Evolutionary conservation across 2,113 vertebrate species (phyloP).

Genomic region (Micronycteris hirsuta): DNA sequence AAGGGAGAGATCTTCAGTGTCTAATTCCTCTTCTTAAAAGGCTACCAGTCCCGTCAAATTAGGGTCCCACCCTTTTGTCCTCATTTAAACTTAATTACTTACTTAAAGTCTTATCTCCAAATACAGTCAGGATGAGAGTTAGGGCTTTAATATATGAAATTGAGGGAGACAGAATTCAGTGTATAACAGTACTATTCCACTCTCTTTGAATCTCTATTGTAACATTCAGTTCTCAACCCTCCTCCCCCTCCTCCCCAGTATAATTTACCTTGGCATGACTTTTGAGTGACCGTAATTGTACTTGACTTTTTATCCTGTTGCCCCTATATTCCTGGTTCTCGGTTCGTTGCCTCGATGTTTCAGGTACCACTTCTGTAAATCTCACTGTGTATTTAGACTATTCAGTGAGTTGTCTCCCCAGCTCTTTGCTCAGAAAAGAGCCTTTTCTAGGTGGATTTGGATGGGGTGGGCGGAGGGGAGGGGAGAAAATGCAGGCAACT

Average conservation of each 20-base stretch:
- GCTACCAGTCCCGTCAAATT: neutral
- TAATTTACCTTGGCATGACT: neutral
- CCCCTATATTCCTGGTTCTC: neutral
- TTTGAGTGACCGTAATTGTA: neutral
- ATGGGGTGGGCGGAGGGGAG: no score
- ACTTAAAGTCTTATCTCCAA: neutral
- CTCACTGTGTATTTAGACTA: neutral
- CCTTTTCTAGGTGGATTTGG: no score
- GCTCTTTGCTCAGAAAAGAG: neutral
- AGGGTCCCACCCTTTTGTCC: neutral
- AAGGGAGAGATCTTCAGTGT: neutral
- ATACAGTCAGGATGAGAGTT: neutral
- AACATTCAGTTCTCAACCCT: neutral
- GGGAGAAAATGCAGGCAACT: no score
- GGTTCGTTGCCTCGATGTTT: neutral
- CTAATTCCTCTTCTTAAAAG: neutral
- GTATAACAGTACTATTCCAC: neutral
- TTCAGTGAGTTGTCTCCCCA: neutral
- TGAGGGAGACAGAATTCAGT: neutral
- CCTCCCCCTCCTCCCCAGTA: neutral
- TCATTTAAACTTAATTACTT: neutral
- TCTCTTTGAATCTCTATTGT: neutral
- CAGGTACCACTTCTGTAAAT: neutral
- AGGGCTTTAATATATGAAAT: constrained; percentile 3
- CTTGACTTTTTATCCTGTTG: neutral